Conservation (phyloP, 2,888 invertebrate species). For the Euzophera pinguis region DNA sequence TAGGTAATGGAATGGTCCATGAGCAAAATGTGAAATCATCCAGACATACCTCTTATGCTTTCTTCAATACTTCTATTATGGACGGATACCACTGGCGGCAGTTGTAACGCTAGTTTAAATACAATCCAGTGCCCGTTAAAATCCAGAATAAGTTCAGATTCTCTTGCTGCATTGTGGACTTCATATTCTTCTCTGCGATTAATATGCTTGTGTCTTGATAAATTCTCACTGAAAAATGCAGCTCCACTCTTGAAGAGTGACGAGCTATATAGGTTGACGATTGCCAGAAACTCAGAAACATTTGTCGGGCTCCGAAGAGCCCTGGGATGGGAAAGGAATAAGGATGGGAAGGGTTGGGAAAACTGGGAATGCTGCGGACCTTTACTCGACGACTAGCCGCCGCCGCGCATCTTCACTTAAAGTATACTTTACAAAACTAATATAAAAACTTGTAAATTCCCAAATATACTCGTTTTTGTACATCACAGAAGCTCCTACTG, state of each 20-base stretch:
- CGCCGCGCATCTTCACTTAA: conserved; percentile 69
- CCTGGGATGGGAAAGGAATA: conserved; percentile 52
- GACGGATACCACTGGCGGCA: too few relatives aligned
- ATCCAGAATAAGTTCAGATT: too few relatives aligned
- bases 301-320: conserved; percentile 59
- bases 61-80: too few relatives aligned
- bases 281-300: conserved; percentile 45
- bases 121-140: too few relatives aligned
- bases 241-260: conserved; percentile 43
- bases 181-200: too few relatives aligned
- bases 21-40: too few relatives aligned
- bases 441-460: conserved; percentile 79
- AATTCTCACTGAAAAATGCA: conserved; percentile 21
- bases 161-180: too few relatives aligned
- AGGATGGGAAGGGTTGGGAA: conserved; percentile 45
- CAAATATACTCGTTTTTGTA: conserved; percentile 77
- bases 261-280: conserved; percentile 20
- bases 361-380: conserved; percentile 57
- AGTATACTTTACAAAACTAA: conserved; percentile 76
- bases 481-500: conserved; percentile 69
- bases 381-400: conserved; percentile 39
- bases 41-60: too few relatives aligned
- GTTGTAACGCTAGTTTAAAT: too few relatives aligned
- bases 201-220: not conserved
- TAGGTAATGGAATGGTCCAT: too few relatives aligned